phyloP scores from a whole-genome alignment of 92 coral and sea anemone species.

The Galaxea fascicularis region DNA sequence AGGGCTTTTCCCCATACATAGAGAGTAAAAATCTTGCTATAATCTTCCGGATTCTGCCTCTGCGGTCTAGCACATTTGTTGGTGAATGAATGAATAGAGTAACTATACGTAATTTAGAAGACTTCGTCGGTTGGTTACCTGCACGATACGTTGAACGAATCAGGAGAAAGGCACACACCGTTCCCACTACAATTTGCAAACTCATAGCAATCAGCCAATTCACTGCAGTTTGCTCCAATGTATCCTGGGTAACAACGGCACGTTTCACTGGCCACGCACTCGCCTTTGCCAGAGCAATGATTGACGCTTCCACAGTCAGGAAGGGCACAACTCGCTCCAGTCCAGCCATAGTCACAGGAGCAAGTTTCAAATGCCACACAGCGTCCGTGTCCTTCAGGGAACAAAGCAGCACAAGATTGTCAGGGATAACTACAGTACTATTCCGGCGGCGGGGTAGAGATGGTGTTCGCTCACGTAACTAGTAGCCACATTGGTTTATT shows the following conservation, averaged over 20 bases:
- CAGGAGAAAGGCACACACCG: conserved; percentile 38
- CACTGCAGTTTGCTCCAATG: conserved; percentile 53
- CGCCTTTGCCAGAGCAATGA: conserved; percentile 60
- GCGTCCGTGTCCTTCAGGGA: conserved; percentile 42
- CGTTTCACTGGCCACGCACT: conserved; percentile 63
- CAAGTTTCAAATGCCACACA: conserved; percentile 52
- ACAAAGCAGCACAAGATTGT: background rate
- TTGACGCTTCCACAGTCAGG: conserved; percentile 50
- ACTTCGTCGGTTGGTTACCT: background rate
- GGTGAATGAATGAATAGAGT: background rate
- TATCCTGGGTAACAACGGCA: conserved; percentile 63
- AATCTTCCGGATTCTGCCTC: background rate
- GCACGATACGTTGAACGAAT: conserved; percentile 6
- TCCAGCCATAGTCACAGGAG: conserved; percentile 51
- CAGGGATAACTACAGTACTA: background rate
- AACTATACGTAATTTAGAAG: background rate
- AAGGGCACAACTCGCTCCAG: conserved; percentile 64
- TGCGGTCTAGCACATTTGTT: too few species aligned
- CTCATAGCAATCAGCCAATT: conserved; percentile 41
- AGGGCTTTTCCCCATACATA: background rate
- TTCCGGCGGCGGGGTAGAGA: too few species aligned
- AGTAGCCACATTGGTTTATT: too few species aligned
- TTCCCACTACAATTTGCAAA: conserved; percentile 62
- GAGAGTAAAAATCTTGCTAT: background rate
- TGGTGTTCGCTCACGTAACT: too few species aligned